Percentiles rank a stretch among this genome's conserved stretches.
phyloP scores from a whole-genome alignment of 2,113 vertebrate genomes.

The Gallinago paraguaiae region DNA sequence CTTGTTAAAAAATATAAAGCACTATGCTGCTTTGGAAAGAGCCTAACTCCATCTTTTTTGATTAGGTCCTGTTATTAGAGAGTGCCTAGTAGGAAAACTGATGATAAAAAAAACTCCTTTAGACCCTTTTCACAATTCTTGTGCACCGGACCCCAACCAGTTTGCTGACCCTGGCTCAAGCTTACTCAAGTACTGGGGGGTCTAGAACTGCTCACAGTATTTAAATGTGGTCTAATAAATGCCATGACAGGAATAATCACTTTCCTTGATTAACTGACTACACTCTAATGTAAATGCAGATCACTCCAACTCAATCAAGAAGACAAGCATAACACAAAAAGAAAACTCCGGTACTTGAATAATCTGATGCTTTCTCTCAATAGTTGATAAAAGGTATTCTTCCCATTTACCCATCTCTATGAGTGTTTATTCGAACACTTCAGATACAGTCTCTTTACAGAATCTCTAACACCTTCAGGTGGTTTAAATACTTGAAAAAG shows the following conservation, averaged over 20 bases:
- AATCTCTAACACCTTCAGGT: not conserved
- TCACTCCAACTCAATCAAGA: not conserved
- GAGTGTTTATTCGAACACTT: not conserved
- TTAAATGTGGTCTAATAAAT: not conserved
- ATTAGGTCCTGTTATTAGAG: not conserved
- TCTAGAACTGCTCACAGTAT: not conserved
- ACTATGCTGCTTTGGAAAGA: not conserved
- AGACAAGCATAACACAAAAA: not conserved
- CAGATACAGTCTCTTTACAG: not conserved
- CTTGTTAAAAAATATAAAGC: not conserved
- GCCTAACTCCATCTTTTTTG: not conserved
- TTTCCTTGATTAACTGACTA: not conserved
- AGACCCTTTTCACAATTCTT: not conserved
- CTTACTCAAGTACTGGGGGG: not conserved
- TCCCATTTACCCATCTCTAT: not conserved
- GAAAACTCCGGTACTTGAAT: not conserved
- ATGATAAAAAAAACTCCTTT: not conserved
- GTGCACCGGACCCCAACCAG: not conserved
- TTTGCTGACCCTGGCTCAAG: not conserved
- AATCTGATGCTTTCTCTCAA: not conserved
- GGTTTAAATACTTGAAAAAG: not conserved
- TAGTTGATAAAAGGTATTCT: not conserved
- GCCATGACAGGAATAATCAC: not conserved
- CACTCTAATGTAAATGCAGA: not conserved
- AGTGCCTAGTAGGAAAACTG: not conserved